Percentiles rank a stretch among this genome's conserved stretches.
These are phyloP conservation scores for Ceratosolen solmsi DNA, from an alignment of 1,140 invertebrate genomes.

Conservation along the genomic window DNA sequence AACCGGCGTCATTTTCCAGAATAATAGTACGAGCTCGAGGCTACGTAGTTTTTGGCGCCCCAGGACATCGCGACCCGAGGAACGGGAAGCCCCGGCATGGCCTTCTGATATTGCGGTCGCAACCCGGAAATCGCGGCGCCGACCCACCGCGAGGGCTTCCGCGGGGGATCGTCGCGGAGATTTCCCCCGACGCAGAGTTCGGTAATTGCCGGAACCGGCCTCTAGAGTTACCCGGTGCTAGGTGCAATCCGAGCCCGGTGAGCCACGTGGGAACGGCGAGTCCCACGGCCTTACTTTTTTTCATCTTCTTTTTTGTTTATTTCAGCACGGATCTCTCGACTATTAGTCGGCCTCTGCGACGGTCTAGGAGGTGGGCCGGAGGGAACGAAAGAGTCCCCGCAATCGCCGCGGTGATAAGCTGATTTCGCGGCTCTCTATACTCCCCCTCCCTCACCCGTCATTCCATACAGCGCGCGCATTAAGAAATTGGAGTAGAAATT, in stretches of 20 bases:
- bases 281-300: no score
- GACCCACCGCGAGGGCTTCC: slow-evolving; percentile 7
- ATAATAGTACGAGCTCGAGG: no score
- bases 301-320: no score
- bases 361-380: no score
- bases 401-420: no score
- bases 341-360: neutral
- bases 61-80: neutral
- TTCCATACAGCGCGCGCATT: neutral
- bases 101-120: no score
- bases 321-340: no score
- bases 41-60: no score
- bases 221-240: neutral
- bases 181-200: neutral
- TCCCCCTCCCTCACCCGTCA: neutral
- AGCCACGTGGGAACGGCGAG: slow-evolving; percentile 5
- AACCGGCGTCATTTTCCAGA: no score
- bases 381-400: no score
- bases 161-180: slow-evolving; percentile 20
- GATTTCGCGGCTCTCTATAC: no score
- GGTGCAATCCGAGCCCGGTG: slow-evolving; percentile 4
- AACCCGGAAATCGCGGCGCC: slow-evolving; percentile 28
- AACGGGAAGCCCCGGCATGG: neutral
- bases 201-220: neutral
- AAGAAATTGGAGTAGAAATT: neutral